Percentiles rank a stretch among this genome's conserved stretches.
Evolutionary conservation across 2,113 vertebrate genomes (phyloP).

Genomic region (Cichladusa arquata): DNA sequence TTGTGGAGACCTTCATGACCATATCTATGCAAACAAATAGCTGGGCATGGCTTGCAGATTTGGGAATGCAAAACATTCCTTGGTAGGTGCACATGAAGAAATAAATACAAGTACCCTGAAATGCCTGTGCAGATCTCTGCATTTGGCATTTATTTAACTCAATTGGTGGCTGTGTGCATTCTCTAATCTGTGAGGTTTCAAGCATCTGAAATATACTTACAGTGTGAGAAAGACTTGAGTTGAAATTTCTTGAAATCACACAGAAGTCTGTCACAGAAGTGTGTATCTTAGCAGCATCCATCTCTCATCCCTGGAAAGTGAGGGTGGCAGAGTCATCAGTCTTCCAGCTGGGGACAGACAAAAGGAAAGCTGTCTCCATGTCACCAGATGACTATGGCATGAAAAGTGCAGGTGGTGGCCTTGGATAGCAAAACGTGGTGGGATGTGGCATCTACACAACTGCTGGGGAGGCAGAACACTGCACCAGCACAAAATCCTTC

Average conservation of each 20-base stretch:
- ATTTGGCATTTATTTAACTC: background rate
- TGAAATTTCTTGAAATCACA: background rate
- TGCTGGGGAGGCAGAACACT: fast-evolving
- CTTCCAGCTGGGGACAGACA: background rate
- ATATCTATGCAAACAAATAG: background rate
- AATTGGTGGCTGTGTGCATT: background rate
- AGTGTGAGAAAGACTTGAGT: background rate
- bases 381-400: background rate
- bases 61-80: background rate
- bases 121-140: background rate
- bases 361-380: background rate
- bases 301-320: background rate
- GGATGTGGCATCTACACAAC: background rate
- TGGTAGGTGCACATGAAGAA: background rate
- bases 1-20: background rate
- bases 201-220: background rate
- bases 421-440: background rate
- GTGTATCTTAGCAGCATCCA: fast-evolving
- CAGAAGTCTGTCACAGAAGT: fast-evolving
- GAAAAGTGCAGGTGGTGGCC: background rate
- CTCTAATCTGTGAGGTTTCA: background rate
- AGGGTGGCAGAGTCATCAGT: background rate
- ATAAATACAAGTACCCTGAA: background rate
- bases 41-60: background rate
- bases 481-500: background rate